Evolutionary conservation across 23 tunicate genomes (phyloP).

Genomic region (Aplidium turbinatum): DNA sequence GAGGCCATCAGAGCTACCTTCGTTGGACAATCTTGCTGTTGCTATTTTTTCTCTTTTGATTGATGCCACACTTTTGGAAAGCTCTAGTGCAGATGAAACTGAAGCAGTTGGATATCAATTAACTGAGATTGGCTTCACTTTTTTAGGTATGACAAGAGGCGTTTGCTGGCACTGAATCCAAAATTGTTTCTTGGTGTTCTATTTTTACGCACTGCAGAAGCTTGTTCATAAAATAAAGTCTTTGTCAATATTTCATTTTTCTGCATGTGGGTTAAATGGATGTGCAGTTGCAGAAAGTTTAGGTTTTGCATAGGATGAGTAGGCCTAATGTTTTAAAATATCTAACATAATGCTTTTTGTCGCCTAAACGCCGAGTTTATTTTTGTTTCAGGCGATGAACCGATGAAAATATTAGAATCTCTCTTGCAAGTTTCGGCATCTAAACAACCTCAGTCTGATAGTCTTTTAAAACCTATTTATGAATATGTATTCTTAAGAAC

Average conservation of each 20-base stretch:
- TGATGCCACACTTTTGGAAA: constrained; percentile 18
- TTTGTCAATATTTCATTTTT: too few relatives aligned
- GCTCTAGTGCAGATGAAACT: neutral
- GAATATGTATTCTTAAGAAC: neutral
- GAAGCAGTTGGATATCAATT: neutral
- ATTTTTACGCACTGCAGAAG: neutral
- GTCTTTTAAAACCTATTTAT: constrained; percentile 7
- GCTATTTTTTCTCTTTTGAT: constrained; percentile 6
- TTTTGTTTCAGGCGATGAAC: constrained; percentile 8
- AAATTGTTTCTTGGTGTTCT: neutral
- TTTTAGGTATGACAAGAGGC: neutral
- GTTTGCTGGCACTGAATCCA: neutral
- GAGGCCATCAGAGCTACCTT: too few relatives aligned
- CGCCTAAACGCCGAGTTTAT: too few relatives aligned
- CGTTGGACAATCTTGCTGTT: constrained; percentile 3
- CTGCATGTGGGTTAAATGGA: too few relatives aligned
- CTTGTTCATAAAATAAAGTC: neutral
- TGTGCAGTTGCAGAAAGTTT: too few relatives aligned
- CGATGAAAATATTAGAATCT: constrained; percentile 10
- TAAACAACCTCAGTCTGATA: constrained; percentile 8
- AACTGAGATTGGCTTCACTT: neutral
- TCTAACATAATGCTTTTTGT: too few relatives aligned
- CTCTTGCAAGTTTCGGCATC: constrained; percentile 23
- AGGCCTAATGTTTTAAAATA: too few relatives aligned
- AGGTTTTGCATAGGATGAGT: too few relatives aligned